phyloP scores from a whole-genome alignment of 2,797 vertebrate species.

The Danio jaintianensis region DNA sequence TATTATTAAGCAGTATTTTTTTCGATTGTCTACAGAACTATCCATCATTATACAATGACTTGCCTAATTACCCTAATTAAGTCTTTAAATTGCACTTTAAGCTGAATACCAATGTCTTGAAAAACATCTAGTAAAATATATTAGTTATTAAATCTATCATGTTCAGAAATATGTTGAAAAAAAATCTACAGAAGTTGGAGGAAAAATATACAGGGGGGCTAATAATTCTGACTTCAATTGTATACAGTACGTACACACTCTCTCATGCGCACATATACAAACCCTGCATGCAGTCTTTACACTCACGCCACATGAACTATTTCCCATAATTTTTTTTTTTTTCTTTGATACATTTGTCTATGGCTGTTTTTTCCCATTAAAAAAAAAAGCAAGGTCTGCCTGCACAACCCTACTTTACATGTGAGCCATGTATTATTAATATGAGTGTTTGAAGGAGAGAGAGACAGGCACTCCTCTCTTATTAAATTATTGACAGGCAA shows the following conservation, averaged over 20 bases:
- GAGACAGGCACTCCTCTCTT: slow-evolving; percentile 65
- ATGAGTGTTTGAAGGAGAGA: slow-evolving; percentile 69
- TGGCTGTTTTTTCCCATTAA: slow-evolving; percentile 4
- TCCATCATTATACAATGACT: too few relatives aligned
- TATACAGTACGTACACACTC: not conserved
- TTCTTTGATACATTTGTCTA: slow-evolving; percentile 15
- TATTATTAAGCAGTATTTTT: too few relatives aligned
- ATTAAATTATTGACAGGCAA: slow-evolving; percentile 81
- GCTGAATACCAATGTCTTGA: too few relatives aligned
- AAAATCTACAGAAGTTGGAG: too few relatives aligned
- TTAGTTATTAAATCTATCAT: too few relatives aligned
- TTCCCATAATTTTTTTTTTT: slow-evolving; percentile 9
- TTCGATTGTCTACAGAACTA: too few relatives aligned
- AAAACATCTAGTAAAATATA: too few relatives aligned
- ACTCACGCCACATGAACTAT: slow-evolving; percentile 17
- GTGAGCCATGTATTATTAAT: slow-evolving; percentile 71
- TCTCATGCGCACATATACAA: not conserved
- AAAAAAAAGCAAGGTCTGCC: slow-evolving; percentile 18
- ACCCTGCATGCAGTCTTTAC: not conserved
- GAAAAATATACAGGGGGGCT: too few relatives aligned
- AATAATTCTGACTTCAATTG: too few relatives aligned
- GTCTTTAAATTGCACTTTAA: too few relatives aligned
- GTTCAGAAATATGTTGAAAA: too few relatives aligned
- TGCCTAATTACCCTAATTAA: too few relatives aligned
- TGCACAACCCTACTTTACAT: slow-evolving; percentile 28